These are phyloP conservation scores for Nezara viridula DNA, from an alignment of 2,888 invertebrate genomes.

Conservation along the genomic window DNA sequence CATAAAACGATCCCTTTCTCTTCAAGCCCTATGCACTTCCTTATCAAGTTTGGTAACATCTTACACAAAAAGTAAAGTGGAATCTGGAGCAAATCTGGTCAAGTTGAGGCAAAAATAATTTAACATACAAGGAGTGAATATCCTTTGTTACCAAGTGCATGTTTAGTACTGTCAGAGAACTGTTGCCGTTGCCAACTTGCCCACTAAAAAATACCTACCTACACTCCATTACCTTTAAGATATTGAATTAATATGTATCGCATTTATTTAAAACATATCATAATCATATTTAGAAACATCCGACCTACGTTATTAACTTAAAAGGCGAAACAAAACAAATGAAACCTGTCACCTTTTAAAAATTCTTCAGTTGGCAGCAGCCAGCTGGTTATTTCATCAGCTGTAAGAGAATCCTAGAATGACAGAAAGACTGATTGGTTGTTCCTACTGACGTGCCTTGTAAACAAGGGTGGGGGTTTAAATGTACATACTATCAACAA, in stretches of 20 bases:
- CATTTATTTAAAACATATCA: not conserved
- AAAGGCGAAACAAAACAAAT: not conserved
- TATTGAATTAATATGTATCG: not conserved
- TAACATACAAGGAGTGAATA: conserved; percentile 48
- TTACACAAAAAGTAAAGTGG: conserved; percentile 52
- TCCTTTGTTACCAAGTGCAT: conserved; percentile 61
- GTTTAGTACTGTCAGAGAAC: conserved; percentile 59
- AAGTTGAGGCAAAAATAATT: not conserved
- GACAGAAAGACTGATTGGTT: conserved; percentile 46
- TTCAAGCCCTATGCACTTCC: conserved; percentile 14
- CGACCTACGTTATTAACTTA: not conserved
- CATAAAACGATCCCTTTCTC: conserved; percentile 53
- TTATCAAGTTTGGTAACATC: conserved; percentile 59
- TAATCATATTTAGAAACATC: not conserved
- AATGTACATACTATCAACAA: conserved; percentile 15
- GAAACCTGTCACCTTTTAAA: not conserved
- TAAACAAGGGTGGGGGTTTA: conserved; percentile 43
- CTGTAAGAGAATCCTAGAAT: conserved; percentile 48
- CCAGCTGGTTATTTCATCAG: conserved; percentile 59
- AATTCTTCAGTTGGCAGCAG: conserved; percentile 53
- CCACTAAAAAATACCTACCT: not conserved
- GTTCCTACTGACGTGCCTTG: not conserved
- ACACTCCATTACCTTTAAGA: not conserved
- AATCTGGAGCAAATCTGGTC: conserved; percentile 26
- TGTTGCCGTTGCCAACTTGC: conserved; percentile 40